phyloP scores from a whole-genome alignment of 1,140 invertebrate species.

The Formica selysi region DNA sequence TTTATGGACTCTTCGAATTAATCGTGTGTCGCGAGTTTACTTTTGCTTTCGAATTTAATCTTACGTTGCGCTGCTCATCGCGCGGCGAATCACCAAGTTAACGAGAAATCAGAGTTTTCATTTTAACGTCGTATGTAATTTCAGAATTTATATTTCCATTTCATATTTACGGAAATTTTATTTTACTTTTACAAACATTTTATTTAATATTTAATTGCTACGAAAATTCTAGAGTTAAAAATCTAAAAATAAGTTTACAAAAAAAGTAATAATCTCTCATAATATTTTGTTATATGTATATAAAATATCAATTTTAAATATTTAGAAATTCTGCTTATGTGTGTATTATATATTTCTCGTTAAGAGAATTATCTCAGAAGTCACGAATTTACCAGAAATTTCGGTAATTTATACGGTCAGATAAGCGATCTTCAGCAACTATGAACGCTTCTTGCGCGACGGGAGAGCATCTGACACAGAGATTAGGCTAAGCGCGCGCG shows the following conservation, averaged over 20 bases:
- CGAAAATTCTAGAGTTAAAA: neutral
- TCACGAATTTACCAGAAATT: constrained; percentile 8
- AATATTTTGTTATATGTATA: neutral
- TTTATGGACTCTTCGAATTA: constrained; percentile 50
- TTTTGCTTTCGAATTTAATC: constrained; percentile 72
- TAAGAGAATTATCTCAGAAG: constrained; percentile 19
- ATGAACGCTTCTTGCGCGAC: constrained; percentile 43
- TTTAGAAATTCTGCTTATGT: neutral
- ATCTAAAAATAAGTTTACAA: neutral
- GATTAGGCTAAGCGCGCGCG: constrained; percentile 76
- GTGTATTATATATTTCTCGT: neutral
- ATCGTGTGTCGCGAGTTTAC: constrained; percentile 66
- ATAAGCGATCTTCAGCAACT: constrained; percentile 63
- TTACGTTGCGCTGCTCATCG: constrained; percentile 58
- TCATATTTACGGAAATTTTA: no score
- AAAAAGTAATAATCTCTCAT: neutral
- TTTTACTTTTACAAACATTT: neutral
- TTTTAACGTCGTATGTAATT: constrained; percentile 6
- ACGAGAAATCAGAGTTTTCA: constrained; percentile 53
- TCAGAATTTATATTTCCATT: neutral
- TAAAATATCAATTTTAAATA: neutral
- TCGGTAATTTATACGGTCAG: constrained; percentile 57
- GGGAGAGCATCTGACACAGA: constrained; percentile 67
- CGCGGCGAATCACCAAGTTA: constrained; percentile 45
- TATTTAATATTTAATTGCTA: neutral